phyloP scores from a whole-genome alignment of 2,888 invertebrate species.

The Buathra laborator region DNA sequence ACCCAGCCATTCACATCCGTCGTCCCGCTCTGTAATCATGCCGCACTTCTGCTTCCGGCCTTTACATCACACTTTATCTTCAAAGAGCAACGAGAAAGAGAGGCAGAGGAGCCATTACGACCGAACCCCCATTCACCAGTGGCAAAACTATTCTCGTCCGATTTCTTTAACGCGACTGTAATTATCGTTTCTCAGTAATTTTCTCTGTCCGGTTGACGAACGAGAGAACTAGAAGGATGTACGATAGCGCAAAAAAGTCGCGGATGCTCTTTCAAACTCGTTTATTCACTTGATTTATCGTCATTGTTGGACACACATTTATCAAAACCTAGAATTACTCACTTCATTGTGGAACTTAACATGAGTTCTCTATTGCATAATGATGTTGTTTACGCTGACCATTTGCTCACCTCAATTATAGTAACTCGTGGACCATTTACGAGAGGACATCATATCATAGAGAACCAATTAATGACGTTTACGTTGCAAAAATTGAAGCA shows the following conservation, averaged over 20 bases:
- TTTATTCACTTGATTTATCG: slow-evolving; percentile 53
- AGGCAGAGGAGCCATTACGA: slow-evolving; percentile 57
- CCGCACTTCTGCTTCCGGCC: slow-evolving; percentile 74
- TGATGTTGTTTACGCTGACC: too few species aligned
- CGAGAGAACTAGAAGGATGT: slow-evolving; percentile 36
- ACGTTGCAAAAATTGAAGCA: too few species aligned
- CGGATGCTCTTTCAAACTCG: slow-evolving; percentile 62
- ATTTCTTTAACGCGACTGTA: slow-evolving; percentile 69
- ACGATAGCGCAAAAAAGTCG: slow-evolving; percentile 59
- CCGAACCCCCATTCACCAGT: slow-evolving; percentile 27
- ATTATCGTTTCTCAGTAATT: slow-evolving; percentile 67
- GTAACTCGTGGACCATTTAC: too few species aligned
- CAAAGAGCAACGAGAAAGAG: slow-evolving; percentile 64
- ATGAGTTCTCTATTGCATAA: not conserved
- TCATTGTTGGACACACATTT: slow-evolving; percentile 23
- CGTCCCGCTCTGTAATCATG: slow-evolving; percentile 75
- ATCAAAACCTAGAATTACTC: slow-evolving; percentile 17
- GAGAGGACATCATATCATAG: too few species aligned
- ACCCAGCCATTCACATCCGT: slow-evolving; percentile 54
- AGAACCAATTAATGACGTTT: too few species aligned
- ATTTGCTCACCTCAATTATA: too few species aligned
- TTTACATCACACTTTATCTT: slow-evolving; percentile 74
- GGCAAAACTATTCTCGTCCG: slow-evolving; percentile 51
- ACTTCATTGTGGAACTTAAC: not conserved
- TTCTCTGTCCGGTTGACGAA: slow-evolving; percentile 60